phyloP scores from a whole-genome alignment of 2,888 invertebrate species.

The Mimachlamys varia region DNA sequence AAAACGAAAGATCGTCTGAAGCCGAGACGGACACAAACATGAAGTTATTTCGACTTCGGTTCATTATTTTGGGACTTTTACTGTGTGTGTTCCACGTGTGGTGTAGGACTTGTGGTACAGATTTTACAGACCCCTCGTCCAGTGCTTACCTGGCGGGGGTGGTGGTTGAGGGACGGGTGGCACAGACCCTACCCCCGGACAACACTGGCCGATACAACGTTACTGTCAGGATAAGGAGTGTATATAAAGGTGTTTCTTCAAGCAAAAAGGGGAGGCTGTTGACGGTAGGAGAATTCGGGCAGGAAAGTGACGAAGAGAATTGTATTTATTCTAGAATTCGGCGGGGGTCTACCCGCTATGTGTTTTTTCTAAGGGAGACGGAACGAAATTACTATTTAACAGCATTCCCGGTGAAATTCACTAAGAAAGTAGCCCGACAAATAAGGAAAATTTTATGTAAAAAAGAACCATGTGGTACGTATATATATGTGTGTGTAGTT shows the following conservation, averaged over 20 bases:
- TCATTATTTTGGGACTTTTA: slow-evolving; percentile 57
- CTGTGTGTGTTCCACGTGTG: slow-evolving; percentile 59
- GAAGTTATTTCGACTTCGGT: slow-evolving; percentile 55
- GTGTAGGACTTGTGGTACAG: slow-evolving; percentile 57
- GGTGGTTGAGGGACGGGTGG: slow-evolving; percentile 55
- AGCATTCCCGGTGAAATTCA: slow-evolving; percentile 49
- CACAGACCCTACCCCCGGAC: slow-evolving; percentile 45
- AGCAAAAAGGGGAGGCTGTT: slow-evolving; percentile 51
- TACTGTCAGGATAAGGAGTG: slow-evolving; percentile 50
- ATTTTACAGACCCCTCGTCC: slow-evolving; percentile 55
- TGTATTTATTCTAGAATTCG: slow-evolving; percentile 47
- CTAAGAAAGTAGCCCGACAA: slow-evolving; percentile 43
- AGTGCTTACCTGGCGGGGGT: slow-evolving; percentile 56
- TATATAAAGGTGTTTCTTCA: slow-evolving; percentile 52
- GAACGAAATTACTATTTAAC: slow-evolving; percentile 43
- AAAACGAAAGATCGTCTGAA: slow-evolving; percentile 6
- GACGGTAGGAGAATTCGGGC: slow-evolving; percentile 56
- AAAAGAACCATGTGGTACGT: slow-evolving; percentile 50
- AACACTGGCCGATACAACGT: slow-evolving; percentile 49
- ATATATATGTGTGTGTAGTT: slow-evolving; percentile 23
- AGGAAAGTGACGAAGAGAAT: slow-evolving; percentile 45
- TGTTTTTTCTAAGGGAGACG: slow-evolving; percentile 50
- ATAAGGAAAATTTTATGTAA: slow-evolving; percentile 50
- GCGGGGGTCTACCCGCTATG: slow-evolving; percentile 40
- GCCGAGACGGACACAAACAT: slow-evolving; percentile 43